Evolutionary conservation across 2,888 invertebrate genomes (phyloP), one percentile per base, ranked within the genome.

Genomic region (Chymomyza caudatula): DNA sequence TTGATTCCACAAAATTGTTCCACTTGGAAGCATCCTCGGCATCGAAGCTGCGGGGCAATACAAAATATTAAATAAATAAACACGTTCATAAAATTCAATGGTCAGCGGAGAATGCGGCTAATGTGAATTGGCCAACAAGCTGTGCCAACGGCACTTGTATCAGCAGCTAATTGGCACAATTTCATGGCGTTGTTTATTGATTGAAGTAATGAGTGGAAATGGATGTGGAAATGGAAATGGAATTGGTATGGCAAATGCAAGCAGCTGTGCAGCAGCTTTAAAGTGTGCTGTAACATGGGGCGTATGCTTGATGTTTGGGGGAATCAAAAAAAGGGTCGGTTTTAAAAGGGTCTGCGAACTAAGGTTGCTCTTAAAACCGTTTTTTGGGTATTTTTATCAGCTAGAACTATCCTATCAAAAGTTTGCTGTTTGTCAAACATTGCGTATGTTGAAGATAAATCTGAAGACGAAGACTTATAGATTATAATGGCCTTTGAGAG

Each of bases 1-100:
- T 94, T 4, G 95, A 95, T 78, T 94, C 94, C 44, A 95, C 93
- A 88, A 95, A 95, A 74, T 91, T 92, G 66, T 92, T 92, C 95
- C 95, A 95, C 64, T 93, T 93, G 65, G 92, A 93, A 56, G 92
- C 91, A 62, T 93, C 93, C 86, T 93, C 93, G 59, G 81, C 78
- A 59, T 88, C 85, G 37, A 88, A 87, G 67, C 87, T 89, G 72
- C 90, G 90, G 56, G 83, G 5, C 3, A 44, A 42, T 23, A 19
- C 51, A 63, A 49, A 25, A 61, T 43, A 52, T 57, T 23, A 55
- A 74, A 69, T 63, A 69, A 76, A 73, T 68, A 72, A 71, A 67
- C 54, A 65, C 44, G 53, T 37, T 63, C 64, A 29, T 58, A 60
- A 25, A 44, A 51, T 29, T 11, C 4, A 19, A 42, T 17, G 29